Conservation (phyloP, 92 coral and sea anemone genomes). For the Pocillopora meandrina region DNA sequence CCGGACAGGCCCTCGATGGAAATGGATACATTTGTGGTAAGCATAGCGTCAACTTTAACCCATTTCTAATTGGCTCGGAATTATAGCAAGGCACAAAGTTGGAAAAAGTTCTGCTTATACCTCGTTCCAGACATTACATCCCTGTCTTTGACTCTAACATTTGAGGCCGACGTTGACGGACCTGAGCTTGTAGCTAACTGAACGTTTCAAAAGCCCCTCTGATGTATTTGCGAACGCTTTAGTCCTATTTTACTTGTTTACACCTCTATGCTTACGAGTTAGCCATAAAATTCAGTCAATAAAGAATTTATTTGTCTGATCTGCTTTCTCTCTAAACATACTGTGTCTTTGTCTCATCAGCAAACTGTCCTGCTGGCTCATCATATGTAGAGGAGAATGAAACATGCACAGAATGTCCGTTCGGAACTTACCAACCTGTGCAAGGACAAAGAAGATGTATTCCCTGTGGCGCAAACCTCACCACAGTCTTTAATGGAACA, state of each 20-base stretch:
- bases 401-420: slow-evolving; percentile 32
- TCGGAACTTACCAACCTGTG: slow-evolving; percentile 44
- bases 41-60: neutral
- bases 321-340: neutral
- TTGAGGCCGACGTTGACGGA: no score
- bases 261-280: no score
- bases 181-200: no score
- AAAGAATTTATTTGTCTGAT: neutral
- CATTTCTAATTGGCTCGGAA: no score
- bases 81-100: no score
- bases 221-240: no score
- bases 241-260: no score
- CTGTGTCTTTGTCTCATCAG: neutral
- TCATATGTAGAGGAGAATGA: slow-evolving; percentile 19
- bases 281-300: no score
- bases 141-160: no score
- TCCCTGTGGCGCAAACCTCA: slow-evolving; percentile 31
- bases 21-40: slow-evolving; percentile 15
- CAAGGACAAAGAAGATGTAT: slow-evolving; percentile 45
- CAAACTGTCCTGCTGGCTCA: slow-evolving; percentile 50
- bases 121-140: no score
- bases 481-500: slow-evolving; percentile 43
- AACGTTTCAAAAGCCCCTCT: no score
- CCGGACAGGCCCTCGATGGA: neutral
- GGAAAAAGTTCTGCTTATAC: no score